phyloP scores from a whole-genome alignment of 2,113 vertebrate species.

The Stegostoma tigrinum region DNA sequence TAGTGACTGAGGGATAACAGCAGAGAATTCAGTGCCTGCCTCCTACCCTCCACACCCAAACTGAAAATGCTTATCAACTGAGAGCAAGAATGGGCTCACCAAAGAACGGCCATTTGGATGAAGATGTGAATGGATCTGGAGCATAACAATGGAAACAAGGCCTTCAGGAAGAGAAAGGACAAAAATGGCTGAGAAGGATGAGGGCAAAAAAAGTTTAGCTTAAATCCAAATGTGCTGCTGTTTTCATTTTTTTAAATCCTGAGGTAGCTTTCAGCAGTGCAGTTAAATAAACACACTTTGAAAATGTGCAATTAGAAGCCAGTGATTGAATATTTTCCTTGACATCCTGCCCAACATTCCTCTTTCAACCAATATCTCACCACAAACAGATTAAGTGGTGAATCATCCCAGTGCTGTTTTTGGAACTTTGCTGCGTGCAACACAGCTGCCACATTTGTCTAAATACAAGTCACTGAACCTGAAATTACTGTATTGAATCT shows the following conservation, averaged over 20 bases:
- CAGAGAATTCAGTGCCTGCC: not conserved
- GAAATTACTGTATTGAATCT: not conserved
- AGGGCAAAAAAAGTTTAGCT: not conserved
- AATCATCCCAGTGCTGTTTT: not conserved
- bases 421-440: not conserved
- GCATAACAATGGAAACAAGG: not conserved
- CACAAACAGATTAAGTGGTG: not conserved
- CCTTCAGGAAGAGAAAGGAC: not conserved
- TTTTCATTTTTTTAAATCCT: not conserved
- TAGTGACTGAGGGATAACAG: not conserved
- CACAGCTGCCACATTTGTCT: not conserved
- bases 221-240: not conserved
- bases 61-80: not conserved
- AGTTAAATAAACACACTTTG: constrained; percentile 11
- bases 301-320: not conserved
- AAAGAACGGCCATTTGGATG: not conserved
- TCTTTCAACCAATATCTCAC: not conserved
- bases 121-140: not conserved
- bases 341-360: not conserved
- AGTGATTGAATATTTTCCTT: not conserved
- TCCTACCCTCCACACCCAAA: too few relatives aligned
- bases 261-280: not conserved
- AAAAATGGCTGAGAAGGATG: not conserved
- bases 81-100: not conserved
- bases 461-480: not conserved